Conservation (phyloP, 2,888 invertebrate genomes). For the Epistrophella euchroma region DNA sequence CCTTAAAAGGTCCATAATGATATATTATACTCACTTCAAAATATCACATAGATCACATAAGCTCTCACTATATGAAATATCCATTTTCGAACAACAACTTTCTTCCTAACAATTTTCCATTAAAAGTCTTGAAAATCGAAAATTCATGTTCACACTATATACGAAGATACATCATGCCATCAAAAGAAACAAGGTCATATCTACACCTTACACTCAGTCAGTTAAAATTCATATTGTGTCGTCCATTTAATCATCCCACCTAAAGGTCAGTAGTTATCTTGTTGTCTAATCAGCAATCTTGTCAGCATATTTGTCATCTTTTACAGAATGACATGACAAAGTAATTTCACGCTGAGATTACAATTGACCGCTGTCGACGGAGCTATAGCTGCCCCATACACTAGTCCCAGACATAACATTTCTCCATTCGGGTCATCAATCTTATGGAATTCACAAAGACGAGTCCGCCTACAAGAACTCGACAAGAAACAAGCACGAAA, state of each 20-base stretch:
- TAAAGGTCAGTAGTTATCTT: constrained; percentile 64
- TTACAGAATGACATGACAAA: constrained; percentile 58
- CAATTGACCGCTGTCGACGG: constrained; percentile 20
- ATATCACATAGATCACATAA: constrained; percentile 20
- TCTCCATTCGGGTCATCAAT: constrained; percentile 65
- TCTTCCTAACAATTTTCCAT: constrained; percentile 51
- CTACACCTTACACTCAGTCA: constrained; percentile 19
- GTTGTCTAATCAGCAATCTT: constrained; percentile 70
- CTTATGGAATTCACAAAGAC: constrained; percentile 56
- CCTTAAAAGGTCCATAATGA: constrained; percentile 3
- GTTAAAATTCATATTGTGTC: constrained; percentile 26
- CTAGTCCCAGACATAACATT: constrained; percentile 33
- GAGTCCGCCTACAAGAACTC: constrained; percentile 51
- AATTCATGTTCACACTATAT: constrained; percentile 40
- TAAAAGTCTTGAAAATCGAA: constrained; percentile 32
- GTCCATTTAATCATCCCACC: constrained; percentile 64
- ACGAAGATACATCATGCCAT: constrained; percentile 13
- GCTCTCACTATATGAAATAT: constrained; percentile 5
- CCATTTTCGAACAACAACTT: constrained; percentile 40
- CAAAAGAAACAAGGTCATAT: constrained; percentile 55
- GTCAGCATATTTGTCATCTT: constrained; percentile 72
- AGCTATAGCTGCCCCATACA: not conserved
- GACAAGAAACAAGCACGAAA: constrained; percentile 34
- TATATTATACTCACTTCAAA: not conserved
- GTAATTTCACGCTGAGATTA: constrained; percentile 61